Evolutionary conservation across 2,113 vertebrate species (phyloP).

Genomic region (Pardalotus punctatus): DNA sequence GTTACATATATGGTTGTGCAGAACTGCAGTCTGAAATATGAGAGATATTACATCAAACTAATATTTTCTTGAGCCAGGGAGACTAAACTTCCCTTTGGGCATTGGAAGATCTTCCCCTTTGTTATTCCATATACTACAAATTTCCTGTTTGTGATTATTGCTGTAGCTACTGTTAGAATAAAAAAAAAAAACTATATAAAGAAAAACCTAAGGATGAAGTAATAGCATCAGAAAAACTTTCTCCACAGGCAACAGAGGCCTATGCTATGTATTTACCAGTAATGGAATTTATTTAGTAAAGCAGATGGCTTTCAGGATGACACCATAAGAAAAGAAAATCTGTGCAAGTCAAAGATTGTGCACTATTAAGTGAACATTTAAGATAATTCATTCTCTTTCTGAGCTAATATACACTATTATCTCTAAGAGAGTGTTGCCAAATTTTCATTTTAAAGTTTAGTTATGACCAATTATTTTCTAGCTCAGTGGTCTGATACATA

Average conservation of each 20-base stretch:
- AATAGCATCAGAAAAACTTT: not conserved
- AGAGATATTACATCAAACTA: not conserved
- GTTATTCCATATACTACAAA: not conserved
- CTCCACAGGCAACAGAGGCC: not conserved
- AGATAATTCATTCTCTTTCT: not conserved
- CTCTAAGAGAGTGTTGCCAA: not conserved
- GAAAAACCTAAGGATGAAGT: not conserved
- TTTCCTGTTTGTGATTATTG: not conserved
- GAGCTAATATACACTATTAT: not conserved
- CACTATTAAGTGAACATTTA: not conserved
- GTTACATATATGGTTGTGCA: not conserved
- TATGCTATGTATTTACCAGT: not conserved
- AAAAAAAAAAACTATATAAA: not conserved
- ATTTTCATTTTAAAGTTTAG: not conserved
- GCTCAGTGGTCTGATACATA: constrained; percentile 19
- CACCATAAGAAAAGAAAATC: not conserved
- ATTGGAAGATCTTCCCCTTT: not conserved
- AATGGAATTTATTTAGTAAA: not conserved
- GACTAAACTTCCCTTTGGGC: not conserved
- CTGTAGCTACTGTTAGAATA: not conserved
- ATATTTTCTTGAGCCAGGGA: not conserved
- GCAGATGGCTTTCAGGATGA: not conserved
- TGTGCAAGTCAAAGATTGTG: not conserved
- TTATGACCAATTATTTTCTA: constrained; percentile 8
- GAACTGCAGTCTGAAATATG: not conserved